These are phyloP conservation scores for Pocota personata DNA, from an alignment of 2,888 invertebrate species.

Conservation along the genomic window DNA sequence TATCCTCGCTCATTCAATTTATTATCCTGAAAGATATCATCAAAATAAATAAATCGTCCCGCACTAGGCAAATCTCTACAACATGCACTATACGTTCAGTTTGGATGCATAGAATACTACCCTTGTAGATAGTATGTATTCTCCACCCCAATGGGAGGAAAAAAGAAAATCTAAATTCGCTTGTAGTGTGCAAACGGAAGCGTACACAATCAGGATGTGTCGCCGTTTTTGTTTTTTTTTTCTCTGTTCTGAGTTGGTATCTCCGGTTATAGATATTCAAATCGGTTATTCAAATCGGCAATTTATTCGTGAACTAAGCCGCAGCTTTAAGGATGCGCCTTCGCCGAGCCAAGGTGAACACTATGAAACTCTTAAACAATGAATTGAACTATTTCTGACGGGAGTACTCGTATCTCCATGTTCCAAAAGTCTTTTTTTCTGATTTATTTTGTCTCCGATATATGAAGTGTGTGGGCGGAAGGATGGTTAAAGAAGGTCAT, in stretches of 20 bases:
- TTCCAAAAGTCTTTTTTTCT: not conserved
- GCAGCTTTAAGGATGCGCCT: constrained; percentile 49
- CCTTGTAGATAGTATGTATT: not conserved
- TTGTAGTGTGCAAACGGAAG: constrained; percentile 64
- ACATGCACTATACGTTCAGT: constrained; percentile 15
- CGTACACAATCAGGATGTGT: constrained; percentile 68
- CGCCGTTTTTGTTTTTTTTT: constrained; percentile 54
- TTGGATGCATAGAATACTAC: constrained; percentile 19
- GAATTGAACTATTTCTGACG: not conserved
- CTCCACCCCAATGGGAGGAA: not conserved
- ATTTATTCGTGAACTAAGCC: constrained; percentile 55
- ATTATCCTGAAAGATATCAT: constrained; percentile 75
- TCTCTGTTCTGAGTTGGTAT: constrained; percentile 27
- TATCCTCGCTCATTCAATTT: constrained; percentile 75
- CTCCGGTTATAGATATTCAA: constrained; percentile 67
- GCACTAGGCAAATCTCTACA: constrained; percentile 71
- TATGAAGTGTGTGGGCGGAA: not conserved
- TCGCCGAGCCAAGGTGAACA: not conserved
- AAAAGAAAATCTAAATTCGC: constrained; percentile 42
- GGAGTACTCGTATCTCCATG: too few relatives aligned
- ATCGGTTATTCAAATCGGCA: constrained; percentile 68
- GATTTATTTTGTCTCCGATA: too few relatives aligned
- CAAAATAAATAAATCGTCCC: constrained; percentile 75
- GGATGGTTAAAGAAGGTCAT: constrained; percentile 23
- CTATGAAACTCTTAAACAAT: constrained; percentile 26